A percentile compares a stretch with the other conserved stretches of the same genome.
Evolutionary conservation across 2,113 vertebrate genomes (phyloP).

Genomic region (Tricholaema leucomelas): DNA sequence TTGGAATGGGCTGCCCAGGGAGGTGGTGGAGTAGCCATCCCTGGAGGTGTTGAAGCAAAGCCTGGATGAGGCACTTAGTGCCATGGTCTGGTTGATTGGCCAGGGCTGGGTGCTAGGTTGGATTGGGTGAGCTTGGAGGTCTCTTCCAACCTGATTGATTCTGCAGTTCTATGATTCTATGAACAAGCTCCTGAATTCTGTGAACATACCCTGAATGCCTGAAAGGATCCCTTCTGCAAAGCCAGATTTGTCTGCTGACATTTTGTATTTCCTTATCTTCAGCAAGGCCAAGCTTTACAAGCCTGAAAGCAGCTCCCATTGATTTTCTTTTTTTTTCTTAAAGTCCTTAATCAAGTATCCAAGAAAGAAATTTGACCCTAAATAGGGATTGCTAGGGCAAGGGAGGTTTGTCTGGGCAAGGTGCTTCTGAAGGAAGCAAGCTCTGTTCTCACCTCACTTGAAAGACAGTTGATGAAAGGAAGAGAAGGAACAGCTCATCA

Average conservation of each 20-base stretch:
- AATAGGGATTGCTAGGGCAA: background rate
- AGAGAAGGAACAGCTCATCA: background rate
- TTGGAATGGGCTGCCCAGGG: too few relatives aligned
- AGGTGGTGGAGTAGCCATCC: too few relatives aligned
- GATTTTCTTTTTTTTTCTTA: background rate
- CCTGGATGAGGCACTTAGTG: too few relatives aligned
- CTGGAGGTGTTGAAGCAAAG: too few relatives aligned
- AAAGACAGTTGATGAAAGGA: slow-evolving; percentile 23
- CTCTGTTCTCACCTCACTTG: background rate
- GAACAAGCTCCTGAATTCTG: too few relatives aligned
- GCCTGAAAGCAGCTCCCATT: background rate
- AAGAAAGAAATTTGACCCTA: slow-evolving; percentile 16
- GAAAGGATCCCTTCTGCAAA: slow-evolving; percentile 1
- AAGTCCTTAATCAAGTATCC: background rate
- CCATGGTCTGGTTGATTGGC: too few relatives aligned
- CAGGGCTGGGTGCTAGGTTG: too few relatives aligned
- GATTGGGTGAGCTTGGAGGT: too few relatives aligned
- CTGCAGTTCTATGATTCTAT: too few relatives aligned
- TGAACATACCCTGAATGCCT: too few relatives aligned
- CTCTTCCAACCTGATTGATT: too few relatives aligned
- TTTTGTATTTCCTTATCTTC: slow-evolving; percentile 7
- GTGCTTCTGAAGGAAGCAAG: background rate
- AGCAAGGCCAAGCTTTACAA: background rate
- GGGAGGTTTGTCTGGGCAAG: background rate
- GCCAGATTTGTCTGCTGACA: background rate